These are phyloP conservation scores for Scolopax rusticola DNA, from an alignment of 2,797 vertebrate genomes.

Conservation along the genomic window DNA sequence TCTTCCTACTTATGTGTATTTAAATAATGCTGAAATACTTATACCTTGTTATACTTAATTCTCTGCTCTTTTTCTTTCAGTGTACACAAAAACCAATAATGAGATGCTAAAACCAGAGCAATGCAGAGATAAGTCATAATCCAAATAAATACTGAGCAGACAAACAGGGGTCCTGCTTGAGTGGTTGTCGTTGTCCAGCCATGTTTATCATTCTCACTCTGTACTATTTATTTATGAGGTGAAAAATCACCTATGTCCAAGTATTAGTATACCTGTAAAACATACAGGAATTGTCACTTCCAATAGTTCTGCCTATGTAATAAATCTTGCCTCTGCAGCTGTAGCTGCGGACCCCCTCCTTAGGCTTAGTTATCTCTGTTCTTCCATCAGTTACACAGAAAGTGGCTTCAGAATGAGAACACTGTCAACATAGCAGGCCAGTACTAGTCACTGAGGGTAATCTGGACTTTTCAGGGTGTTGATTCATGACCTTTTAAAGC, in stretches of 20 bases:
- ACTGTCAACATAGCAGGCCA: not conserved
- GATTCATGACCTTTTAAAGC: not conserved
- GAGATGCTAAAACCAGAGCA: not conserved
- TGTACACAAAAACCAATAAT: not conserved
- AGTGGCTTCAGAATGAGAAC: not conserved
- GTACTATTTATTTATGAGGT: not conserved
- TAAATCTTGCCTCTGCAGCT: not conserved
- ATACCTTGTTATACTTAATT: not conserved
- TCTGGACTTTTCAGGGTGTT: not conserved
- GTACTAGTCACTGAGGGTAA: not conserved
- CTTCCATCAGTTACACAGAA: not conserved
- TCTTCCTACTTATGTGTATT: not conserved
- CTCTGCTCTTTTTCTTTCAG: not conserved
- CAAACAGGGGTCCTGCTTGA: not conserved
- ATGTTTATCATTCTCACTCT: not conserved
- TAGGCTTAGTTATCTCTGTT: not conserved
- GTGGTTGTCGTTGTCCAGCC: not conserved
- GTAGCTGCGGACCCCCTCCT: not conserved
- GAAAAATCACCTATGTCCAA: not conserved
- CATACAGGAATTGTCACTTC: not conserved
- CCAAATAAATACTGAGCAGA: not conserved
- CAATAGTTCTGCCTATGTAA: not conserved
- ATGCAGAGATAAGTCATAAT: not conserved
- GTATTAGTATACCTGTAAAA: not conserved
- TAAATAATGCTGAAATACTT: not conserved